Evolutionary conservation across 2,888 invertebrate genomes (phyloP), one percentile per base, ranked within the genome.

Genomic region (Megamerina dolium): DNA sequence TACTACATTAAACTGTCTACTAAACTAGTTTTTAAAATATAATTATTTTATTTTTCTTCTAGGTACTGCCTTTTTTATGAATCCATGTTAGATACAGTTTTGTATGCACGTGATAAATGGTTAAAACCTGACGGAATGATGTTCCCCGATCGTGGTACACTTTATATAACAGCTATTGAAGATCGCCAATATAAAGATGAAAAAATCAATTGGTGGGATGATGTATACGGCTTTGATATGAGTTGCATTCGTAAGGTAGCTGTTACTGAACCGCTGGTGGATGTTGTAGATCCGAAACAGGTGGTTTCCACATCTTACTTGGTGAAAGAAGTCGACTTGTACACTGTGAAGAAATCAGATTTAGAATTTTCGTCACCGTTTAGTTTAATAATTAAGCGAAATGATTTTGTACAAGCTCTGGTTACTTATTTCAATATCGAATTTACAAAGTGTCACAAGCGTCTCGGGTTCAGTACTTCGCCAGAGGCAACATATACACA

Each of bases 181-280:
- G 99, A 99, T 72, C 81, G 97, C 16, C 97, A 99, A 74, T 99
- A 99, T 75, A 99, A 99, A 73, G 97, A 99, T 65, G 97, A 99
- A 73, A 99, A 99, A 74, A 99, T 99, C 58, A 96, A 99, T 75
- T 99, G 97, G 96, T 99, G 99, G 99, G 95, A 97, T 64, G 93
- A 93, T 74, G 99, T 99, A 2, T 99, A 99, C 63, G 99, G 99
- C 37, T 99, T 99, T 67, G 92, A 99, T 72, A 99, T 99, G 99
- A 93, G 92, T 58, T 92, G 92, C 57, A 97, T 99, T 67, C 80
- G 96, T 41, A 90, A 95, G 74, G 93, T 97, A 49, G 99, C 99
- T 14, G 94, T 99, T 54, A 89, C 90, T 27, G 99, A 99, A 73
- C 99, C 99, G 0, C 77, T 99, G 2, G 99, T 99, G 0, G 99